Percentiles rank a stretch among this genome's conserved stretches.
These are phyloP conservation scores for Ormyrus pomaceus DNA, from an alignment of 2,888 invertebrate species.

Conservation along the genomic window DNA sequence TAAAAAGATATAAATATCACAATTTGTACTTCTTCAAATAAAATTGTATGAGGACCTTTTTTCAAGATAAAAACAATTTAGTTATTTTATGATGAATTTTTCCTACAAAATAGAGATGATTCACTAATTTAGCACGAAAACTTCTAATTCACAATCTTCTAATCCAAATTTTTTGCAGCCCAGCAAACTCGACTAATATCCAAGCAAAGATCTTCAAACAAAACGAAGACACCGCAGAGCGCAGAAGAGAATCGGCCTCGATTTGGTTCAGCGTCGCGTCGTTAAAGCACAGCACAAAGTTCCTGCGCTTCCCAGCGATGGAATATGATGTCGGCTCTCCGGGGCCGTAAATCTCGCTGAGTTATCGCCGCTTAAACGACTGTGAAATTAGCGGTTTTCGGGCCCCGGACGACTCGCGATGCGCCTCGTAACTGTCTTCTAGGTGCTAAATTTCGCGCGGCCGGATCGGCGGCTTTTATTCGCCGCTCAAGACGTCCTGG, in stretches of 20 bases:
- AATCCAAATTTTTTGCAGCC: background rate
- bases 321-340: constrained; percentile 68
- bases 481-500: too few species aligned
- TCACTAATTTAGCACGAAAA: too few species aligned
- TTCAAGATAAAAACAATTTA: too few species aligned
- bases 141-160: too few species aligned
- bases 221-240: background rate
- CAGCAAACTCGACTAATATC: background rate
- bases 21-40: too few species aligned
- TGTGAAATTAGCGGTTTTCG: constrained; percentile 75
- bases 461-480: background rate
- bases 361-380: constrained; percentile 74
- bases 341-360: constrained; percentile 72
- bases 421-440: constrained; percentile 74
- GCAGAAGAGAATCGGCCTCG: background rate
- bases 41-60: too few species aligned
- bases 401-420: constrained; percentile 55
- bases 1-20: too few species aligned
- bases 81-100: too few species aligned
- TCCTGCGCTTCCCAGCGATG: constrained; percentile 62
- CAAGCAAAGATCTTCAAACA: background rate
- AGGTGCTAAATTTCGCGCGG: constrained; percentile 71
- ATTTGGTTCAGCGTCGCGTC: background rate
- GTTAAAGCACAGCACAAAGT: constrained; percentile 15
- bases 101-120: too few species aligned